phyloP scores from a whole-genome alignment of 2,888 invertebrate genomes.

The Drosophila bunnanda region DNA sequence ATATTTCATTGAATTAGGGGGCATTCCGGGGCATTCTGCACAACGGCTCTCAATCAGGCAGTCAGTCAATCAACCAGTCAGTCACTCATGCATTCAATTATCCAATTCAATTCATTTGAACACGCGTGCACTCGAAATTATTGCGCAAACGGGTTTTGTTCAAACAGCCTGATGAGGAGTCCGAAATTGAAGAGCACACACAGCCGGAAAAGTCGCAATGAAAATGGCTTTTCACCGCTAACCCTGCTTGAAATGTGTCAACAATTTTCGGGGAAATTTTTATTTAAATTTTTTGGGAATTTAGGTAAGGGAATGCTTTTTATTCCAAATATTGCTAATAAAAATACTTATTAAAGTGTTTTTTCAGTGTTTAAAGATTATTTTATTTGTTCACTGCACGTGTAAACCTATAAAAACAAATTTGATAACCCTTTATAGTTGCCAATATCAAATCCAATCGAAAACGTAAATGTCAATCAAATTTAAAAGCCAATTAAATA shows the following conservation, averaged over 20 bases:
- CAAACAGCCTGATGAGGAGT: constrained; percentile 37
- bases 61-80: constrained; percentile 44
- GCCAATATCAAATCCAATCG: not conserved
- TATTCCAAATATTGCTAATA: not conserved
- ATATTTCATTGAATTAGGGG: constrained; percentile 14
- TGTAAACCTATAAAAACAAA: not conserved
- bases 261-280: not conserved
- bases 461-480: not conserved
- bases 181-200: constrained; percentile 28
- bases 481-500: constrained; percentile 7
- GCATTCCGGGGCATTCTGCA: constrained; percentile 24
- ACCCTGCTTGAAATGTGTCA: not conserved
- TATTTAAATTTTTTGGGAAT: not conserved
- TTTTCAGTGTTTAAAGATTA: not conserved
- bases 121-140: constrained; percentile 54
- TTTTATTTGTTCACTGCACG: not conserved
- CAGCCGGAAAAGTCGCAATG: not conserved
- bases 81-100: constrained; percentile 50
- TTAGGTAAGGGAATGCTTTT: not conserved
- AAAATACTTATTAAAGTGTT: not conserved
- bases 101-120: constrained; percentile 54
- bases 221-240: not conserved
- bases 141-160: constrained; percentile 39
- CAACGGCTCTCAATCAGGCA: constrained; percentile 42
- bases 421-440: not conserved